phyloP scores from a whole-genome alignment of 1,140 invertebrate genomes.

The Eupristina koningsbergeri region DNA sequence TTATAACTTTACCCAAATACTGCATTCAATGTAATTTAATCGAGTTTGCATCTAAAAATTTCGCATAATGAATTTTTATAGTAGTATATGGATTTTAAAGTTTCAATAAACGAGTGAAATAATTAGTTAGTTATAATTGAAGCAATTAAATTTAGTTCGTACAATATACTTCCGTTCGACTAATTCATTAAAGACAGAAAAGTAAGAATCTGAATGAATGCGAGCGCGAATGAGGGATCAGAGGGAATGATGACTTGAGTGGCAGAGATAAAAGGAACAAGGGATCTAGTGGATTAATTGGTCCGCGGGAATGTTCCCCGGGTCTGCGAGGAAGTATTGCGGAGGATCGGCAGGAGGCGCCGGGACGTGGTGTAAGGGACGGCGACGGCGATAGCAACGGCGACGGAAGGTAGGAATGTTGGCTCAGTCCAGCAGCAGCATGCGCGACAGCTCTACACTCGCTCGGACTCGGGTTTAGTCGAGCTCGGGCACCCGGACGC shows the following conservation, averaged over 20 bases:
- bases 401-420: constrained; percentile 55
- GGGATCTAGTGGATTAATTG: no score
- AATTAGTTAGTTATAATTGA: no score
- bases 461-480: neutral
- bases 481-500: constrained; percentile 6
- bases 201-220: neutral
- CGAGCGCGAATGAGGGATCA: neutral
- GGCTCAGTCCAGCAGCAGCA: constrained; percentile 57
- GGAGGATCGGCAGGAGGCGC: neutral
- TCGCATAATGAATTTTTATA: no score
- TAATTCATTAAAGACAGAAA: neutral
- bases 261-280: no score
- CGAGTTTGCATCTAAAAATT: no score
- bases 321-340: neutral
- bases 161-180: no score
- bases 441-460: constrained; percentile 52
- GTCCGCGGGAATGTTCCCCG: no score
- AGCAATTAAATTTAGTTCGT: no score
- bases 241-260: neutral
- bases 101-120: no score
- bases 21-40: no score
- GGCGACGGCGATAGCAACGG: neutral
- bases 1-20: no score
- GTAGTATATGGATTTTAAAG: no score
- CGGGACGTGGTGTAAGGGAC: neutral